phyloP scores from a whole-genome alignment of 2,113 vertebrate genomes.

The Misgurnus mizolepis region DNA sequence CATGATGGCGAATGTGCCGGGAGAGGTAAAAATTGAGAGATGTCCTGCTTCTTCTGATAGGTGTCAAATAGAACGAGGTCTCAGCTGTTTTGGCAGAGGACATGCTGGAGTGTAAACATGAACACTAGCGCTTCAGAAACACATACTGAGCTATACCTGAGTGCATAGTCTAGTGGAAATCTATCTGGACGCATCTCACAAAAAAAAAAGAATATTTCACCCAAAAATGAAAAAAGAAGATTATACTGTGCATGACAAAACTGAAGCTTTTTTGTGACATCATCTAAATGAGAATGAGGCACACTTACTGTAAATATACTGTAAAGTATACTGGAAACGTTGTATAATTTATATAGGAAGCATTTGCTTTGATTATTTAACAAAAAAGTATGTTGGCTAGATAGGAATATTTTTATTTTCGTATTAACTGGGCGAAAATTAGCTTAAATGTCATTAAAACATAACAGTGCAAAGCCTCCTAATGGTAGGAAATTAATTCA shows the following conservation, averaged over 20 bases:
- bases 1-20: slow-evolving; percentile 51
- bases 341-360: too few species aligned
- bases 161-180: background rate
- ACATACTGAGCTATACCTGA: slow-evolving; percentile 21
- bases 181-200: background rate
- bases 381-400: background rate
- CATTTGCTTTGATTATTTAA: too few species aligned
- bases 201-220: background rate
- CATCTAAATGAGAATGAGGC: too few species aligned
- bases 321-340: too few species aligned
- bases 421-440: background rate
- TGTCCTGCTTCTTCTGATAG: slow-evolving; percentile 70
- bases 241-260: background rate
- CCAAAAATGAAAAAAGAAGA: background rate
- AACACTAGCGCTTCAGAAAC: slow-evolving; percentile 1
- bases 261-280: too few species aligned
- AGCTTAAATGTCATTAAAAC: background rate
- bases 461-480: background rate
- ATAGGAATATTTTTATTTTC: background rate
- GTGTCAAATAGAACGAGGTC: slow-evolving; percentile 72
- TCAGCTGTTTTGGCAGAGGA: slow-evolving; percentile 65
- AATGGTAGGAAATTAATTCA: background rate
- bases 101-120: slow-evolving; percentile 40
- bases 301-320: too few species aligned
- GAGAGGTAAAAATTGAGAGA: slow-evolving; percentile 41